Conservation (phyloP, 1,140 invertebrate species). For the Chrysoperla carnea region DNA sequence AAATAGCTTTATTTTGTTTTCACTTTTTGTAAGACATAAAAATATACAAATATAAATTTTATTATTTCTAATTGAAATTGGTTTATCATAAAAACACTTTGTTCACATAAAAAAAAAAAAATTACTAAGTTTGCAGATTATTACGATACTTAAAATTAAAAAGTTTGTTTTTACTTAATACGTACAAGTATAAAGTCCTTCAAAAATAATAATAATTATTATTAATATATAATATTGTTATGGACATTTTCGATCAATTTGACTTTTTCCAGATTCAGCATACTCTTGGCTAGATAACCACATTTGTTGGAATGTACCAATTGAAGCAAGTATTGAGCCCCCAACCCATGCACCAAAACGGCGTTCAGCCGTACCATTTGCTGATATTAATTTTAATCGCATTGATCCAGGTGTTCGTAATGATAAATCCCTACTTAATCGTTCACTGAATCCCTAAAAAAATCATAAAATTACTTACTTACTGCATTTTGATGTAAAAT, state of each 20-base stretch:
- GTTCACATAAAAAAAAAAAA: too few relatives aligned
- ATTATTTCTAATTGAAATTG: too few relatives aligned
- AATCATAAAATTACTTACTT: slow-evolving; percentile 21
- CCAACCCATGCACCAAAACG: slow-evolving; percentile 92
- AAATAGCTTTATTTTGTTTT: too few relatives aligned
- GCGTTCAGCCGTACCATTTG: slow-evolving; percentile 64
- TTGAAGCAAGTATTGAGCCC: slow-evolving; percentile 85
- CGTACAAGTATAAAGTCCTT: background rate
- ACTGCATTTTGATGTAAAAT: too few relatives aligned
- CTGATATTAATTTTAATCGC: slow-evolving; percentile 71
- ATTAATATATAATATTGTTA: slow-evolving; percentile 24
- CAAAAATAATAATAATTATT: background rate
- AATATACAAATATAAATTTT: too few relatives aligned
- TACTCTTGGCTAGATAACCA: slow-evolving; percentile 96
- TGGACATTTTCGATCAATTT: slow-evolving; percentile 85
- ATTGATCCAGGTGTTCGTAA: slow-evolving; percentile 77
- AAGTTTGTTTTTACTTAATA: too few relatives aligned
- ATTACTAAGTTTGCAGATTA: too few relatives aligned
- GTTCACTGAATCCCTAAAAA: slow-evolving; percentile 63
- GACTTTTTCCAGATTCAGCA: slow-evolving; percentile 81
- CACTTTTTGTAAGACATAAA: too few relatives aligned
- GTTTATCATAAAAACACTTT: too few relatives aligned
- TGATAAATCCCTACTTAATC: slow-evolving; percentile 76
- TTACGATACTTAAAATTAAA: too few relatives aligned
- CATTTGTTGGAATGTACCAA: slow-evolving; percentile 95